A percentile compares a stretch with the other conserved stretches of the same genome.
Evolutionary conservation across 2,113 vertebrate genomes (phyloP).

Genomic region (Nesoenas mayeri): DNA sequence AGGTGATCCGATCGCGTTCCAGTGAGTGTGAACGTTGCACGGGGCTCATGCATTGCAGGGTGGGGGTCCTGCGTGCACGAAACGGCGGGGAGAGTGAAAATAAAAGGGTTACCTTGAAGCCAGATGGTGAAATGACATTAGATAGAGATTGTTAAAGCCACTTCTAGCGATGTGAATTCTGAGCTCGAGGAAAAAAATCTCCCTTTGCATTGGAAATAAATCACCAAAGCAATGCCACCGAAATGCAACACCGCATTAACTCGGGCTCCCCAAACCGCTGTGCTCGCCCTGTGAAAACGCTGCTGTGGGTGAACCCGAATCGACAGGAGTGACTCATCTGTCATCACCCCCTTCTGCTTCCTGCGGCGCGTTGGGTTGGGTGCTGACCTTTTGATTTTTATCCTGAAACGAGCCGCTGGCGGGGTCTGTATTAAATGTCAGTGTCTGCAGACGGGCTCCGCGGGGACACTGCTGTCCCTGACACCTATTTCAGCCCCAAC

Average conservation of each 20-base stretch:
- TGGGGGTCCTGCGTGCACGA: fast-evolving
- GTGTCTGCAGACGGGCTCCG: fast-evolving
- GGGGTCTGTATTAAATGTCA: background rate
- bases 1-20: constrained; percentile 24
- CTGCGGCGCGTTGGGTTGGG: background rate
- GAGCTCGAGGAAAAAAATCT: background rate
- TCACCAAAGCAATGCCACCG: fast-evolving
- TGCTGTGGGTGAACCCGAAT: background rate
- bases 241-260: fast-evolving
- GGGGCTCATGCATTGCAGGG: fast-evolving
- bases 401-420: background rate
- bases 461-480: background rate
- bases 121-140: background rate
- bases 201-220: background rate
- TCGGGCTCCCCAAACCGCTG: background rate
- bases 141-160: background rate
- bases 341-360: background rate
- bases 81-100: fast-evolving
- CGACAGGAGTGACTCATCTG: background rate
- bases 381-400: background rate
- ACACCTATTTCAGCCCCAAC: too few relatives aligned
- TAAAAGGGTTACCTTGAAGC: background rate
- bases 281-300: background rate
- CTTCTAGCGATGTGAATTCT: background rate
- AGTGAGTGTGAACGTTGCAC: constrained; percentile 25